Conservation (phyloP, 2,888 invertebrate species). For the Cotesia congregata region DNA sequence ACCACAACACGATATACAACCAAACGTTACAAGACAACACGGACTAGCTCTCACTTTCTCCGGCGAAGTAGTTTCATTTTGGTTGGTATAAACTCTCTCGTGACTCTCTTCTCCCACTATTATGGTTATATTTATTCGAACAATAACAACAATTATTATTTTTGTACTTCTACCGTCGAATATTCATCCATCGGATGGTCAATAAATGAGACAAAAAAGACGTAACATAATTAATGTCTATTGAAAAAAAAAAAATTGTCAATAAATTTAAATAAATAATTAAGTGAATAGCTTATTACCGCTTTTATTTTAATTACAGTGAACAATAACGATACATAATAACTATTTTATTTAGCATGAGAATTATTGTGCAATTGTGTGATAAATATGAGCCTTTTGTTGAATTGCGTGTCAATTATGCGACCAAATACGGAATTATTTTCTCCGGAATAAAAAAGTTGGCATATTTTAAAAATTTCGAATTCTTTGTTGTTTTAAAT, state of each 20-base stretch:
- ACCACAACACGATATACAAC: conserved; percentile 29
- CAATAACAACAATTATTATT: conserved; percentile 6
- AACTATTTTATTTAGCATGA: neutral
- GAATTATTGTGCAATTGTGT: neutral
- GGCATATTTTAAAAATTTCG: neutral
- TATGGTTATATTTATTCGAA: conserved; percentile 3
- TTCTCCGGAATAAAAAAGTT: neutral
- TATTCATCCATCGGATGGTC: too few species aligned
- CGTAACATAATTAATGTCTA: too few species aligned
- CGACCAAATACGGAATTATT: neutral
- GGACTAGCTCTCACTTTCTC: conserved; percentile 51
- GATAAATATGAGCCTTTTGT: neutral
- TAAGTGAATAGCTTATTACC: too few species aligned
- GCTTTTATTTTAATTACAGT: neutral
- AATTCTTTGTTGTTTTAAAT: neutral
- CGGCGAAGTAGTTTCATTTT: conserved; percentile 66
- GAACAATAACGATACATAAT: neutral
- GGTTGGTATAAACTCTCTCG: conserved; percentile 67
- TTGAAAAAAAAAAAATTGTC: too few species aligned
- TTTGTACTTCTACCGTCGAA: neutral
- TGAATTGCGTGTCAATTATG: neutral
- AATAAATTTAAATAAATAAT: too few species aligned
- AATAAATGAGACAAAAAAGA: too few species aligned
- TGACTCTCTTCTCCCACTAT: conserved; percentile 39
- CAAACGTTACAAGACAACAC: conserved; percentile 23